A percentile compares a stretch with the other conserved stretches of the same genome.
Evolutionary conservation across 1,140 invertebrate species (phyloP).

Genomic region (Yoshiicerus persimilis): DNA sequence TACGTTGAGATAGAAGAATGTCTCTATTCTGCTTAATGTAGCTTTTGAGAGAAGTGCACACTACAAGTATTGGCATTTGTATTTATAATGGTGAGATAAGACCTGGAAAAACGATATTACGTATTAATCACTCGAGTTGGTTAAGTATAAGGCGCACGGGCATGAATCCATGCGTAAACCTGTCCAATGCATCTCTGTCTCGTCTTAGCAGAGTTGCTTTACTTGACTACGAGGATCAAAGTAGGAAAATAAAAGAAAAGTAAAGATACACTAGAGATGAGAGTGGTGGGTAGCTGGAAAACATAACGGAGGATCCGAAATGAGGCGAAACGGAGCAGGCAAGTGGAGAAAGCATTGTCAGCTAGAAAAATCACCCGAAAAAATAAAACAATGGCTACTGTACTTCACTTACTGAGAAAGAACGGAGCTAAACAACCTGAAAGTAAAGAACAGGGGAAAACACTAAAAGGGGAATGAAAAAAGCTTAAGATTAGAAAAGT

Average conservation of each 20-base stretch:
- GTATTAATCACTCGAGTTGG: background rate
- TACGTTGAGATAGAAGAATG: background rate
- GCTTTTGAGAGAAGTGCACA: background rate
- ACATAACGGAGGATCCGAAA: background rate
- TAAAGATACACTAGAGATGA: background rate
- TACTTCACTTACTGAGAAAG: background rate
- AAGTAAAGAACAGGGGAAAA: slow-evolving; percentile 9
- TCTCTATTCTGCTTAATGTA: background rate
- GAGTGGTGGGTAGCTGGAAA: background rate
- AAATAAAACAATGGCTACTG: slow-evolving; percentile 20
- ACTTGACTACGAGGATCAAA: background rate
- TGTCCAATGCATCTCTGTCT: slow-evolving; percentile 15
- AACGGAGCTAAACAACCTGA: background rate
- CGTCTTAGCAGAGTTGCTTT: background rate
- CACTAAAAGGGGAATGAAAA: slow-evolving; percentile 9
- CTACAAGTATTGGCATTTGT: background rate
- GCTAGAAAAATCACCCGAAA: slow-evolving; percentile 22
- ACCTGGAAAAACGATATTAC: background rate
- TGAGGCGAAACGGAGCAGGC: slow-evolving; percentile 8
- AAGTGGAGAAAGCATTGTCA: slow-evolving; percentile 22
- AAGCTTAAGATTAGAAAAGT: background rate
- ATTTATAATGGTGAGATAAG: background rate
- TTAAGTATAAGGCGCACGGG: background rate
- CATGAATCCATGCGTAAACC: slow-evolving; percentile 15
- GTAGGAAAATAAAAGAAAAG: background rate